Evolutionary conservation across 2,797 vertebrate genomes (phyloP), one percentile per base, ranked within the genome.

Genomic region (Staurois parvus): DNA sequence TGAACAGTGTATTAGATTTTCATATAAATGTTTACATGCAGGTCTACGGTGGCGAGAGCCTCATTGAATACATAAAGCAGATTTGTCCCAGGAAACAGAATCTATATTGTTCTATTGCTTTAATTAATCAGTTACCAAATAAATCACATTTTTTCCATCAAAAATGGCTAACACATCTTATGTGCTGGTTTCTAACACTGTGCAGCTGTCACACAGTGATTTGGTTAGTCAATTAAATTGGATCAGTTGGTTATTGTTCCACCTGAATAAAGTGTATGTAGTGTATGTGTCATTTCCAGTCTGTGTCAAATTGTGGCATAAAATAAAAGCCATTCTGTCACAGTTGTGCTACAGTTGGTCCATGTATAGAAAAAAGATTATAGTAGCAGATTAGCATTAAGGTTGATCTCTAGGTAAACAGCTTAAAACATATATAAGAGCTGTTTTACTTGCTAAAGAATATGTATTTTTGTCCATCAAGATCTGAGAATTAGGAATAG

Each of bases 1-100:
- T 81, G 69, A 81, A 81, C 56, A 72, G 79, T 81, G 79, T 72
- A 62, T 73, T 81, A 37, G 79, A 81, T 81, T 72, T 59, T 73
- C 37, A 72, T 70, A 81, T 69, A 64, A 81, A 81, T 81, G 68
- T 72, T 81, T 81, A 70, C 69, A 81, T 73, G 79, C 79, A 40
- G 52, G n/a, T 56, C 79, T 81, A 72, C 48, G 72, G 15, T 19
- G n/a, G 56, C 52, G 56, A 62, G 52, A 29, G 24, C 11, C 32
- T 40, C n/a, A 17, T 10, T 62, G 32, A 81, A 72, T 72, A 62
- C 17, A 64, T 72, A 73, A 26, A 19, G n/a, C 37, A 40, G 32
- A 40, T 73, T 59, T 9, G 17, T 81, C n/a, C 30, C 26, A 19
- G 13, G 37, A 81, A 81, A 81, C 48, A 40, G 17, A 73, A 28